Base-by-base conservation (phyloP, 2,113 vertebrate species). In the Clarias gariepinus region DNA sequence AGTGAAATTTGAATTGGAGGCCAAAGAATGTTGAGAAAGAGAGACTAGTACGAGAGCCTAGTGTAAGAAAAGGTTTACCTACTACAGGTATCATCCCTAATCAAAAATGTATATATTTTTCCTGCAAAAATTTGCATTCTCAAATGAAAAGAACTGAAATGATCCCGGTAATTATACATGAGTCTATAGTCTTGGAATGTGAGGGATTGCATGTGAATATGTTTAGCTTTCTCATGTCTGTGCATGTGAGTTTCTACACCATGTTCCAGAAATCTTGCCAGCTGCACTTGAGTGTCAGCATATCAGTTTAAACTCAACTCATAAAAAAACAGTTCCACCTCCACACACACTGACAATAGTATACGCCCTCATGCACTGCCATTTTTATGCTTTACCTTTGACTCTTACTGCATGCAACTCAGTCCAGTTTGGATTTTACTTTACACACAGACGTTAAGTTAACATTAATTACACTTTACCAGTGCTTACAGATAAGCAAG, bases 151-250 rank as follows among this genome's bases (percentile, higher is more conserved):
- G 18, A 23, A 1, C 12, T 21, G 19, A 58, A 79, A 33, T 3
- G 6, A 13, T 4, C 58, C 28, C 11, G 23, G 41, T 85, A 21
- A 52, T 28, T 12, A 28, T 77, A 47, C 16, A 85, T 77, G 58
- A 77, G 66, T 1, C 30, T 84, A 36, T 55, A 18, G 10, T 58
- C 30, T 83, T 71, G 83, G 83, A 84, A 84, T 84, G 69, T 76
- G 16, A 68, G 23, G 47, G 77, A 28, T 53, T 86, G 85, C 10
- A 47, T 58, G 25, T 36, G 78, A 64, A 47, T n/a, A 23, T 82
- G 71, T 64, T 60, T 61, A 41, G 28, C 16, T 33, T 81, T 19
- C 78, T 80, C 79, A 47, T 81, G 85, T 86, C 77, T 81, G 66
- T 86, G 55, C 55, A 23, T 86, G 85, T 71, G 18, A 69, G 30